Base-by-base conservation (phyloP, 1,140 invertebrate genomes). In the Leptinotarsa lineolata region DNA sequence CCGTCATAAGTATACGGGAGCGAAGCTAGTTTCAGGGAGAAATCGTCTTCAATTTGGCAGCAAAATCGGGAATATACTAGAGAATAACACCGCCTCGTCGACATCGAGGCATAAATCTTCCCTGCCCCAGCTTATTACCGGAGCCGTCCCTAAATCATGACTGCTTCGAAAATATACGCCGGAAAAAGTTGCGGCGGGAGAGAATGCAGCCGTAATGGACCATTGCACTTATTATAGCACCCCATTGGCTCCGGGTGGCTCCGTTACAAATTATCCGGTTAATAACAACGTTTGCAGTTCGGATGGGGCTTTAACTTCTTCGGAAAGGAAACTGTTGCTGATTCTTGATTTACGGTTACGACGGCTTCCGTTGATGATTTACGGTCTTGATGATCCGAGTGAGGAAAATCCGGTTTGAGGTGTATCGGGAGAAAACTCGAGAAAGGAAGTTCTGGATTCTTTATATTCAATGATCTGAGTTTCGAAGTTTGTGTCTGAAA, bases 191-290 rank as follows among this genome's bases (percentile, higher is more conserved):
- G 73, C 76, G 73, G 70, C 76, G 63, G 39, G 74, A 73, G 76
- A 54, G 73, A 73, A 77, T 78, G 74, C 78, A 77, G 79, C 77
- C 76, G 79, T 78, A 81, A 82, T 82, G 81, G 81, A 78, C 80
- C 81, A 82, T 82, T 82, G 80, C 81, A 78, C 81, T 81, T 80
- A 81, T 82, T 81, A 82, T 81, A 78, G 80, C 81, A 82, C 79
- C 77, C 81, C 79, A 82, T 82, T 82, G 81, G 77, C 77, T 81
- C 73, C 73, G 69, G 72, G 58, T 68, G 72, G 64, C 72, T 39
- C 76, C 73, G 74, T 71, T 66, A 78, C 80, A 78, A 81, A 81
- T 81, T 81, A 80, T 78, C 74, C 72, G 48, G 63, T 24, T 74
- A 73, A 73, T 68, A 73, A 59, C 22, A 48, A 68, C 21, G 68